phyloP scores from a whole-genome alignment of 1,140 invertebrate genomes.

The Andricus grossulariae region DNA sequence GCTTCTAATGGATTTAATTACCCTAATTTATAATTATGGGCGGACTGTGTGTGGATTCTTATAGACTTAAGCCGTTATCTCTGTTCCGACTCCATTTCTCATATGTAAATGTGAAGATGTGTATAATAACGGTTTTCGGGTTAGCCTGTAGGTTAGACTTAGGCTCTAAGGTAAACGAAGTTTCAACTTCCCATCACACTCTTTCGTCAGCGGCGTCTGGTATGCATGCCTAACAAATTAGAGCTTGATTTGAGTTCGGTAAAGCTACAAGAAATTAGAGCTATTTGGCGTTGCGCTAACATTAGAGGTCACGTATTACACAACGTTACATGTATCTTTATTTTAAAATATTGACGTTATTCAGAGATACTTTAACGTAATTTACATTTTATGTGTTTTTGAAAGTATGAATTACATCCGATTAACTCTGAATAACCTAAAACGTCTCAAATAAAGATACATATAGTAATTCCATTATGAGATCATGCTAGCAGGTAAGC shows the following conservation, averaged over 20 bases:
- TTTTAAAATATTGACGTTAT: no score
- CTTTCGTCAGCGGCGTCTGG: background rate
- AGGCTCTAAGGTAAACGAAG: background rate
- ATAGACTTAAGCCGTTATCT: background rate
- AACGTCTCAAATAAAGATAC: no score
- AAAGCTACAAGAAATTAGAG: conserved; percentile 1
- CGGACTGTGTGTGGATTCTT: background rate
- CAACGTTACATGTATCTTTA: no score
- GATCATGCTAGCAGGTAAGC: no score
- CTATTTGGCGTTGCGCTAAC: background rate
- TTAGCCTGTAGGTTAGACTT: background rate
- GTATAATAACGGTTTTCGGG: background rate
- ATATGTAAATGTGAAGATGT: background rate
- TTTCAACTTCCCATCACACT: background rate
- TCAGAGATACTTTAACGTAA: no score
- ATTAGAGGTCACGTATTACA: background rate
- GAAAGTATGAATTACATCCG: no score
- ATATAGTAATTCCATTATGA: no score
- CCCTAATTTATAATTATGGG: no score
- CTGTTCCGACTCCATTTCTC: background rate
- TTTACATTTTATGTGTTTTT: no score
- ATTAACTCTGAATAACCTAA: no score
- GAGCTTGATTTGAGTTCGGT: conserved; percentile 13
- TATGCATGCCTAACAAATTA: conserved; percentile 11
- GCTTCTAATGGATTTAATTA: no score